Base-by-base conservation (phyloP, 2,888 invertebrate genomes). In the Emesis russula region DNA sequence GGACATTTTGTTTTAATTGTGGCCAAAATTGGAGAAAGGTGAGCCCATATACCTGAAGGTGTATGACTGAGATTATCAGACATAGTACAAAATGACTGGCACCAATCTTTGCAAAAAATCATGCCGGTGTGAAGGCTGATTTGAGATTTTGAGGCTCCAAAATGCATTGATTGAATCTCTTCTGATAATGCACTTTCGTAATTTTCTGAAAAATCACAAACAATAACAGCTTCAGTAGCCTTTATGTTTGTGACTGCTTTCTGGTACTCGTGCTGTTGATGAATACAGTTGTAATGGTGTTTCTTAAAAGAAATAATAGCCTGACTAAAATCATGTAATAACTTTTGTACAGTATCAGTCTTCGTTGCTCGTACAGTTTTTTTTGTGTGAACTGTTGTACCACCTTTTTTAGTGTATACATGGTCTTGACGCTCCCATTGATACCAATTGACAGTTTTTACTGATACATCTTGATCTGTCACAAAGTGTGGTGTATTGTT, bases 201-300 rank as follows among this genome's bases (percentile, higher is more conserved):
- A 38, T 73, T 73, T n/a, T 73, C 71, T 0, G 71, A 73, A n/a
- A 73, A 73, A 9, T 73, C 71, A 18, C 71, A 38, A 1, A 73
- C 71, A 7, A 38, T 73, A 36, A 41, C 33, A 7, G n/a, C 41
- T n/a, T 73, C 71, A 1, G 4, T 18, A 38, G 15, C n/a, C 41
- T 73, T 73, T 15, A 41, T 36, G 9, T 9, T 38, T 6, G 6
- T 18, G 33, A 71, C 36, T 2, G 9, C 13, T 38, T 71, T 71
- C 38, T 36, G 71, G n/a, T 71, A 71, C 38, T 71, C 38, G 3
- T 0, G 41, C 5, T 73, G 36, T n/a, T 73, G 71, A 18, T 73
- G 36, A 11, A n/a, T 38, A 1, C 18, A 41, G 5, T 38, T 73
- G 15, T 38, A 73, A 9, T 15, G 6, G 15, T 73, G 41, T 2